Percentiles rank a stretch among this genome's conserved stretches.
phyloP scores from a whole-genome alignment of 2,888 invertebrate species.

The Hypomecis punctinalis region DNA sequence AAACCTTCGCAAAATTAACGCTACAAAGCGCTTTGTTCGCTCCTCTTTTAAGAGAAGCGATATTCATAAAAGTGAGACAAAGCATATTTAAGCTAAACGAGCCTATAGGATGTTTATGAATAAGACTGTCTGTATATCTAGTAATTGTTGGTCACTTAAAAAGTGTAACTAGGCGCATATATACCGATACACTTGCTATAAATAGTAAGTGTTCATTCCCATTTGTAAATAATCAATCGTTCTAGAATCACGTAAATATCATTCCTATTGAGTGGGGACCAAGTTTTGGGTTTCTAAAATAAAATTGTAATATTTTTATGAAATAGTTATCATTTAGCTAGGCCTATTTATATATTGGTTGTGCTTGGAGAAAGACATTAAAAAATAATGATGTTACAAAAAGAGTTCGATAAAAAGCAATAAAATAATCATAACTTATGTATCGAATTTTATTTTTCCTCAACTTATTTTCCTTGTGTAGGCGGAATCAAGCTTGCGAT shows the following conservation, averaged over 20 bases:
- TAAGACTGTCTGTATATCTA: constrained; percentile 46
- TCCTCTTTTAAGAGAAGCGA: constrained; percentile 6
- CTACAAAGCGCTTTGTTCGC: background rate
- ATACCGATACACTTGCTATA: constrained; percentile 1
- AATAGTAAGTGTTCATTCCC: constrained; percentile 6
- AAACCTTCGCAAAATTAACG: background rate
- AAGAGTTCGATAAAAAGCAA: constrained; percentile 22
- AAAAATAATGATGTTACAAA: constrained; percentile 8
- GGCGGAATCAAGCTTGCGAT: too few species aligned
- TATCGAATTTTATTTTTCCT: constrained; percentile 5
- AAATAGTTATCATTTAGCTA: constrained; percentile 4
- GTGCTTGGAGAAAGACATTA: constrained; percentile 20
- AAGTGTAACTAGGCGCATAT: constrained; percentile 35
- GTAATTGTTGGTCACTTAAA: constrained; percentile 38
- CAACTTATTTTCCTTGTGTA: too few species aligned
- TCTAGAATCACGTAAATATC: constrained; percentile 10
- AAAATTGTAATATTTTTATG: background rate
- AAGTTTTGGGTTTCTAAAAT: constrained; percentile 23
- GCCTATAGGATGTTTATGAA: constrained; percentile 7
- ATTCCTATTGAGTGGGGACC: constrained; percentile 32
- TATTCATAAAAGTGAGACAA: constrained; percentile 3
- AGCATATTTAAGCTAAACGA: background rate
- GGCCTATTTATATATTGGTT: constrained; percentile 5
- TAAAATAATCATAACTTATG: constrained; percentile 21
- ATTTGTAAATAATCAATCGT: constrained; percentile 39